A percentile compares a stretch with the other conserved stretches of the same genome.
phyloP scores from a whole-genome alignment of 2,888 invertebrate species.

The Chalcosyrphus nemorum region DNA sequence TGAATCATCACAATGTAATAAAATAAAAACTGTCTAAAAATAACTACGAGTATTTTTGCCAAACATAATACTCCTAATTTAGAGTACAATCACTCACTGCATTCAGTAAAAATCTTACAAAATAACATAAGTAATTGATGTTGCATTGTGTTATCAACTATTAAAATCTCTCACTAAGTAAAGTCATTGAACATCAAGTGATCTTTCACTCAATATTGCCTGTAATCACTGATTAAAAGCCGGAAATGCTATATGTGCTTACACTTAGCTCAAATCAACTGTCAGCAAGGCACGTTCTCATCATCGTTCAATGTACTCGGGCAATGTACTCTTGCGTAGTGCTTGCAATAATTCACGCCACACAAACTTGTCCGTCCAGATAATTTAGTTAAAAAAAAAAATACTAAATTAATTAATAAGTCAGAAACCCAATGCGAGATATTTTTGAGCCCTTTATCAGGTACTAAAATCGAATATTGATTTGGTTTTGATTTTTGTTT shows the following conservation, averaged over 20 bases:
- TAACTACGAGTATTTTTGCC: no score
- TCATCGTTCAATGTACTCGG: not conserved
- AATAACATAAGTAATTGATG: not conserved
- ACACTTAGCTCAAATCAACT: not conserved
- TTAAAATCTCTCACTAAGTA: not conserved
- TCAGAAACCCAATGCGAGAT: not conserved
- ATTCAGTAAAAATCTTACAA: no score
- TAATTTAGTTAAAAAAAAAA: not conserved
- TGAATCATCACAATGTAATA: no score
- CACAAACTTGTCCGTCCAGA: not conserved
- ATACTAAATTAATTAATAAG: not conserved
- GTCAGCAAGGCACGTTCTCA: not conserved
- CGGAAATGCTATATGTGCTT: not conserved
- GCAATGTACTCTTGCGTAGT: not conserved
- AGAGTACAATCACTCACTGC: no score
- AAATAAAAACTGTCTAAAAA: no score
- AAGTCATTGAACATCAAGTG: conserved; percentile 1
- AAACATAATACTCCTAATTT: no score
- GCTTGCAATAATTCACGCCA: not conserved
- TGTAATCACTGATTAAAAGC: conserved; percentile 9
- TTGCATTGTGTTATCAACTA: not conserved
- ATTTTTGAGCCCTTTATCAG: not conserved
- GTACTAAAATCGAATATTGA: not conserved
- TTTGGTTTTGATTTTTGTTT: not conserved
- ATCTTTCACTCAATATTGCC: not conserved